Base-by-base conservation (phyloP, 1,140 invertebrate genomes). In the Drepana arcuata region DNA sequence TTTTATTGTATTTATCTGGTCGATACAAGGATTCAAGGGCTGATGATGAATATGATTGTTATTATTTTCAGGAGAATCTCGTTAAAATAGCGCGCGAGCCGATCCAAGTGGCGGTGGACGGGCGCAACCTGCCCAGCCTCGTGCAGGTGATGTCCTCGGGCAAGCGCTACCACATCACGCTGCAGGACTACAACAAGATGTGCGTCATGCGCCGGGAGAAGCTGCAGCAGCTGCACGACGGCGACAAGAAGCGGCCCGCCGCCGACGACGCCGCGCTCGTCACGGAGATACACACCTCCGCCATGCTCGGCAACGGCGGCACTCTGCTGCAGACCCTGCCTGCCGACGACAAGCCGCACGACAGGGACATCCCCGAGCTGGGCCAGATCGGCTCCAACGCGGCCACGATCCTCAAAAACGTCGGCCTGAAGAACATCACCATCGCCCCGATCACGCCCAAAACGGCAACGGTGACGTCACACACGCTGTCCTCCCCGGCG, bases 131-230 rank as follows among this genome's bases (percentile, higher is more conserved):
- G 16, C 86, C 86, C 2, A 85, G 81, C 15, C 51, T 87, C 7
- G 87, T 88, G 1, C 86, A 89, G 56, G 88, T 90, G 7, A 85
- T 88, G 48, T 89, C 88, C 2, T 85, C 86, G 3, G 88, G 88
- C 5, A 88, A 88, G 54, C 86, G 88, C 1, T 90, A 89, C 53
- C 87, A 89, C 64, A 90, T 90, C 34, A 88, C 88, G 6, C 83
- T 90, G 15, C 86, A 89, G 36, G 89, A 90, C 55, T 90, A 90
- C 73, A 89, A 90, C 54, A 88, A 87, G 44, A 89, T 90, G 88
- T 90, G 88, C 55, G 84, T 88, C 10, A 84, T 90, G 44, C 84
- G 88, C 0, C 69, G 87, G 1, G 88, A 88, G 49, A 88, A 89
- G 41, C 73, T 89, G 31, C 82, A 87, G 43, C 85, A 86, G 2